These are phyloP conservation scores for Harlomillsia oculata DNA, from an alignment of 1,140 invertebrate genomes.

Conservation along the genomic window DNA sequence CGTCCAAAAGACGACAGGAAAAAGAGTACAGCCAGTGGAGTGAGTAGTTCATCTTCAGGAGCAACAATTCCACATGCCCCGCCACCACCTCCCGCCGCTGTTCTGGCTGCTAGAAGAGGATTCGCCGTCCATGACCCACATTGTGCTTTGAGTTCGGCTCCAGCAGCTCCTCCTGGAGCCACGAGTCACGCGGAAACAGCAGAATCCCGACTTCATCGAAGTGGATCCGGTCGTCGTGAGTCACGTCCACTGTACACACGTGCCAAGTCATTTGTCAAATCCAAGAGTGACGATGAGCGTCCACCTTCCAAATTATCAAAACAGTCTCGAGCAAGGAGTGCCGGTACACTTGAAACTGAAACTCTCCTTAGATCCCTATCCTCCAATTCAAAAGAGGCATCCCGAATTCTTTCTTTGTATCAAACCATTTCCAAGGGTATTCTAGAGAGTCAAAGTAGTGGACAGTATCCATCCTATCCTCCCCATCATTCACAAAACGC, in stretches of 20 bases:
- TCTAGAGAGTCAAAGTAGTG: constrained; percentile 7
- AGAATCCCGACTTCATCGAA: constrained; percentile 4
- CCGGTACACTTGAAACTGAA: constrained; percentile 31
- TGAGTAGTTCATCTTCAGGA: constrained; percentile 24
- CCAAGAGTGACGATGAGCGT: constrained; percentile 33
- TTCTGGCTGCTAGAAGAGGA: constrained; percentile 21
- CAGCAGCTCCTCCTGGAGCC: constrained; percentile 18
- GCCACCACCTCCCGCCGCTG: constrained; percentile 17
- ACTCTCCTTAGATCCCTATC: constrained; percentile 29
- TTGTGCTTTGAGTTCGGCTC: constrained; percentile 32
- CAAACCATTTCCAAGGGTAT: constrained; percentile 21
- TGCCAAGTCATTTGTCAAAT: constrained; percentile 35
- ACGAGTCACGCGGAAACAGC: constrained; percentile 1
- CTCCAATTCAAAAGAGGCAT: constrained; percentile 32
- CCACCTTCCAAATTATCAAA: constrained; percentile 33
- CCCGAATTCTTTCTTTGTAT: constrained; percentile 32
- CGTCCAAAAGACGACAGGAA: constrained; percentile 31
- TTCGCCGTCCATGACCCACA: constrained; percentile 32
- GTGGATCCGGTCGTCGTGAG: constrained; percentile 7
- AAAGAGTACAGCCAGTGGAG: constrained; percentile 29
- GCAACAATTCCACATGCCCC: constrained; percentile 24
- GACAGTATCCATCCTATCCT: not conserved
- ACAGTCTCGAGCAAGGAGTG: constrained; percentile 33
- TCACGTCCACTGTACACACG: constrained; percentile 29
- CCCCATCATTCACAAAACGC: not conserved